These are phyloP conservation scores for Scaptomyza pallida DNA, from an alignment of 1,140 invertebrate genomes.

Conservation along the genomic window DNA sequence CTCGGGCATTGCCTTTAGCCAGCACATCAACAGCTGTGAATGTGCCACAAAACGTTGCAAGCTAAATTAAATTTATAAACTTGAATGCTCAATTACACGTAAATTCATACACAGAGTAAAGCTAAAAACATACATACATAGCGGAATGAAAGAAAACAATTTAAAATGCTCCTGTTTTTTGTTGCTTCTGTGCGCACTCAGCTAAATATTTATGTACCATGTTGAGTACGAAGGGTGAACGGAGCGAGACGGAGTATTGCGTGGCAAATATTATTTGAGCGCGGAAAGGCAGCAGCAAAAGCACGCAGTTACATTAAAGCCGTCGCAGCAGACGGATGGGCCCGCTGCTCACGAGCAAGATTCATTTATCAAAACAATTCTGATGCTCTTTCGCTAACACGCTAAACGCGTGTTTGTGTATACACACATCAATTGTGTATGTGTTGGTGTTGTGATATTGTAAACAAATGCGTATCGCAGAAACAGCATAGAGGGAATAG, in stretches of 20 bases:
- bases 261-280: conserved; percentile 71
- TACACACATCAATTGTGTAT: conserved; percentile 14
- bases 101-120: background rate
- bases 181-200: conserved; percentile 2
- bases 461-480: conserved; percentile 29
- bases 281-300: conserved; percentile 52
- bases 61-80: conserved; percentile 11
- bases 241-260: conserved; percentile 19
- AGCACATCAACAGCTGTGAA: conserved; percentile 25
- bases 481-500: conserved; percentile 16
- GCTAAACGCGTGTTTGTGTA: background rate
- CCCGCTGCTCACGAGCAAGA: conserved; percentile 29
- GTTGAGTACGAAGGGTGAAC: conserved; percentile 15
- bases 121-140: too few species aligned
- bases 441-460: conserved; percentile 27
- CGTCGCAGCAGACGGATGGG: conserved; percentile 57
- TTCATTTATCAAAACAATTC: conserved; percentile 9
- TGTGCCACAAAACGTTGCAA: conserved; percentile 19
- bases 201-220: conserved; percentile 19
- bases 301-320: conserved; percentile 66
- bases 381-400: conserved; percentile 22
- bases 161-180: background rate
- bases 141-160: conserved; percentile 2
- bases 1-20: conserved; percentile 2
- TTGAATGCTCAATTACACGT: background rate